A percentile compares a stretch with the other conserved stretches of the same genome.
Evolutionary conservation across 2,888 invertebrate species (phyloP).

Genomic region (Leptogaster cylindrica): DNA sequence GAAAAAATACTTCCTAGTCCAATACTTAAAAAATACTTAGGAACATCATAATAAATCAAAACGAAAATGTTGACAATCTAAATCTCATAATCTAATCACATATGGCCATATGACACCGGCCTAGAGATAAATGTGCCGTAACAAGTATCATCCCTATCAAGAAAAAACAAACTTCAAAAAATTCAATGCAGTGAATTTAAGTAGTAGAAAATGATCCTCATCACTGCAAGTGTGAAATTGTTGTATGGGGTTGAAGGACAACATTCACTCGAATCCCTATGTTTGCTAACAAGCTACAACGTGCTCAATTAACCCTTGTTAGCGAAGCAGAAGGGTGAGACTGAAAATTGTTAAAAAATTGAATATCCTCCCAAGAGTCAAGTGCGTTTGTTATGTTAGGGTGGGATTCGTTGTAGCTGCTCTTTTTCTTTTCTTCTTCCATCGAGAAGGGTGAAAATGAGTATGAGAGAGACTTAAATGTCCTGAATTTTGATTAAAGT

Average conservation of each 20-base stretch:
- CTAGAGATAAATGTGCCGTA: slow-evolving; percentile 20
- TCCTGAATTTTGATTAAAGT: no score
- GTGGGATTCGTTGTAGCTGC: no score
- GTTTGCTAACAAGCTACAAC: slow-evolving; percentile 45
- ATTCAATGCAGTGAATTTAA: neutral
- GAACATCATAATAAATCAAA: slow-evolving; percentile 41
- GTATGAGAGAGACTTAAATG: no score
- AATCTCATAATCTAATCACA: slow-evolving; percentile 45
- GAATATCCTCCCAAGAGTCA: slow-evolving; percentile 23
- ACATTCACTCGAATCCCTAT: slow-evolving; percentile 40
- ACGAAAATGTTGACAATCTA: slow-evolving; percentile 42
- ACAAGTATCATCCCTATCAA: neutral
- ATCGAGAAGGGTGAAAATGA: no score
- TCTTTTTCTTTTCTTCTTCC: no score
- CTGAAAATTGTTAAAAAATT: slow-evolving; percentile 37
- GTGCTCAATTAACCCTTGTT: slow-evolving; percentile 45
- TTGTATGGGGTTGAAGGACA: neutral
- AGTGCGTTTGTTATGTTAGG: no score
- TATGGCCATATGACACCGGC: slow-evolving; percentile 45
- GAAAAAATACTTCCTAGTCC: no score
- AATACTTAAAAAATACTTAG: no score
- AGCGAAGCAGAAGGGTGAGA: slow-evolving; percentile 24
- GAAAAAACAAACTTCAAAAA: neutral
- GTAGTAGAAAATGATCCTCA: neutral
- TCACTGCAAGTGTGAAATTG: neutral